These are phyloP conservation scores for Drosophila biarmipes DNA, from an alignment of 1,140 invertebrate genomes.

Conservation along the genomic window DNA sequence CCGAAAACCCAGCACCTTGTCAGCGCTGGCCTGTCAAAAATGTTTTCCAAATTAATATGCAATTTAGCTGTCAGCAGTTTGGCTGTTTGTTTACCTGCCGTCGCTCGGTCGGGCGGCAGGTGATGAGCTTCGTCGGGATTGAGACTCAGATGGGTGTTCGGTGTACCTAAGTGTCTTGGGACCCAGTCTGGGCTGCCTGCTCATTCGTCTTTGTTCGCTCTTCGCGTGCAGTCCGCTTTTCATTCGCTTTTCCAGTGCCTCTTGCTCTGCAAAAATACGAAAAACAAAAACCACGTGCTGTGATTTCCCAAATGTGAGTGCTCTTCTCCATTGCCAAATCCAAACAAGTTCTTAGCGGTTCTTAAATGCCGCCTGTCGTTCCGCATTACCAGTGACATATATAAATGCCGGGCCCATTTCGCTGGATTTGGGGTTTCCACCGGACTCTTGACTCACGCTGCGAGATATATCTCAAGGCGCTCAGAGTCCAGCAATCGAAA, in stretches of 20 bases:
- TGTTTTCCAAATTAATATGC: constrained; percentile 71
- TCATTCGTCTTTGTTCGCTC: constrained; percentile 57
- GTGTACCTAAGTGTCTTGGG: constrained; percentile 1
- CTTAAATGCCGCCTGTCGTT: constrained; percentile 20
- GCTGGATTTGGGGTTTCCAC: constrained; percentile 8
- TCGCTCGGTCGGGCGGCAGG: constrained; percentile 21
- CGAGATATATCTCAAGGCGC: constrained; percentile 23
- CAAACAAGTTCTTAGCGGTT: constrained; percentile 44
- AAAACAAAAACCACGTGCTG: constrained; percentile 25
- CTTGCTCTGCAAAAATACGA: constrained; percentile 4
- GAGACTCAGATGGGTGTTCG: constrained; percentile 3
- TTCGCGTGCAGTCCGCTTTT: constrained; percentile 54
- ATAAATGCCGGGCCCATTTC: constrained; percentile 25
- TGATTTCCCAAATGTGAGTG: constrained; percentile 48
- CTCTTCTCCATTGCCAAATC: constrained; percentile 10
- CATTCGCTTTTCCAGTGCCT: constrained; percentile 28
- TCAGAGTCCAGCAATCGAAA: constrained; percentile 22
- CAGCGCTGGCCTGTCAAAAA: constrained; percentile 30
- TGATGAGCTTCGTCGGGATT: constrained; percentile 30
- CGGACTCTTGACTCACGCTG: constrained; percentile 46
- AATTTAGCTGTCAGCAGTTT: constrained; percentile 69
- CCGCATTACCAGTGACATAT: constrained; percentile 42
- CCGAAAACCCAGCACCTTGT: constrained; percentile 42
- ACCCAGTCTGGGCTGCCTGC: constrained; percentile 3
- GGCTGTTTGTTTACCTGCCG: constrained; percentile 54